Evolutionary conservation across 2,113 vertebrate species (phyloP).

Genomic region (Pipra filicauda): DNA sequence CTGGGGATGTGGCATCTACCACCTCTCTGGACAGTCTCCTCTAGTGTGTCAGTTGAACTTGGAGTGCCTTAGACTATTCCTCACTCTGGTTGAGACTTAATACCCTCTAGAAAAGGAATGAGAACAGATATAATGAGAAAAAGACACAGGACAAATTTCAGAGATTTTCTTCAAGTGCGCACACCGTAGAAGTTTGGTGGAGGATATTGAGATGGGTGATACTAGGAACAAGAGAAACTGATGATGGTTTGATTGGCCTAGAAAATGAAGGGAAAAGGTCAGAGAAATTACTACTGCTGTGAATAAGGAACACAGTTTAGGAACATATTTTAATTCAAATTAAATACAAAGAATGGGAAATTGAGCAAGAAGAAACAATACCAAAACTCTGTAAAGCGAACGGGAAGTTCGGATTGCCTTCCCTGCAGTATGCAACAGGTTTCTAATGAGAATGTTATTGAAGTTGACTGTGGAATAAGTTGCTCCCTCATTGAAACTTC

Average conservation of each 20-base stretch:
- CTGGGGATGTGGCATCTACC: background rate
- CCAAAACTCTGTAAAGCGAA: background rate
- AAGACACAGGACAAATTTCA: accelerated
- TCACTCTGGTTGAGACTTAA: background rate
- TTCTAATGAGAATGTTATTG: background rate
- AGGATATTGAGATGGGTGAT: background rate
- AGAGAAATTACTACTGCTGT: background rate
- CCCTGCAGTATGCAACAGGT: background rate
- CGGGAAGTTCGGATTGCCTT: background rate
- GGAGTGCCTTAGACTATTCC: background rate
- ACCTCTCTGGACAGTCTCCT: accelerated
- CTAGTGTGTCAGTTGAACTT: background rate
- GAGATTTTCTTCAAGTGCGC: background rate
- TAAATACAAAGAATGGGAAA: background rate
- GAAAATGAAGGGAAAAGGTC: background rate
- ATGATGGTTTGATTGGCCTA: background rate
- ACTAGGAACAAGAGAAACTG: background rate
- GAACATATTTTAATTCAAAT: background rate
- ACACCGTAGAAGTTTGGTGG: background rate
- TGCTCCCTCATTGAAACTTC: background rate
- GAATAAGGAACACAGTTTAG: background rate
- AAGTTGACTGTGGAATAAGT: background rate
- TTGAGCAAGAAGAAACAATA: background rate
- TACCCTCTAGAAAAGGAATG: background rate
- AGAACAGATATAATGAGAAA: background rate